Evolutionary conservation across 2,797 vertebrate species (phyloP).

Genomic region (Rhynchonycteris naso): DNA sequence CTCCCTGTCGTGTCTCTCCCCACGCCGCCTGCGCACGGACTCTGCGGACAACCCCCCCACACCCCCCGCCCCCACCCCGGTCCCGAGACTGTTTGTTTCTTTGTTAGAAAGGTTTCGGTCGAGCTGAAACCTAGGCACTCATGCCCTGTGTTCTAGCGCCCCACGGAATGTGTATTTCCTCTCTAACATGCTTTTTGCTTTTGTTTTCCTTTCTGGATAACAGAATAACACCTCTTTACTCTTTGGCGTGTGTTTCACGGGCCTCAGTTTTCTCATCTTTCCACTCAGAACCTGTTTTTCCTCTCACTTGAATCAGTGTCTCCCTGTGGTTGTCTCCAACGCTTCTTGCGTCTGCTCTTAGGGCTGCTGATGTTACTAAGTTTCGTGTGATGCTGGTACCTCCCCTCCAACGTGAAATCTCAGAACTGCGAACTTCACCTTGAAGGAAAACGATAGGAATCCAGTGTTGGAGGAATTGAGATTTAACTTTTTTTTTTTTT

Average conservation of each 20-base stretch:
- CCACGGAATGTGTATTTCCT: neutral
- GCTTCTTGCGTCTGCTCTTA: neutral
- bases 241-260: neutral
- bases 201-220: neutral
- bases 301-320: neutral
- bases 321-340: neutral
- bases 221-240: neutral
- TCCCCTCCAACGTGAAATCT: neutral
- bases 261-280: neutral
- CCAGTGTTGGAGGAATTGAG: neutral
- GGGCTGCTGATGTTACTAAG: neutral
- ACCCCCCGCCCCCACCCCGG: too few species aligned
- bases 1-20: neutral
- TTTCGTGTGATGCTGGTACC: neutral
- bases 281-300: neutral
- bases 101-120: neutral
- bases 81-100: neutral
- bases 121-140: neutral
- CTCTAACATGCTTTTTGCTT: neutral
- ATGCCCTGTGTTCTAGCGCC: neutral
- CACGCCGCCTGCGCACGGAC: accelerated
- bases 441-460: neutral
- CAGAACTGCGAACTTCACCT: neutral
- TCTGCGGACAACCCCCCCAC: neutral
- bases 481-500: neutral